Percentiles rank a stretch among this genome's conserved stretches.
These are phyloP conservation scores for Drosophila neotestacea DNA, from an alignment of 2,888 invertebrate species.

Conservation along the genomic window DNA sequence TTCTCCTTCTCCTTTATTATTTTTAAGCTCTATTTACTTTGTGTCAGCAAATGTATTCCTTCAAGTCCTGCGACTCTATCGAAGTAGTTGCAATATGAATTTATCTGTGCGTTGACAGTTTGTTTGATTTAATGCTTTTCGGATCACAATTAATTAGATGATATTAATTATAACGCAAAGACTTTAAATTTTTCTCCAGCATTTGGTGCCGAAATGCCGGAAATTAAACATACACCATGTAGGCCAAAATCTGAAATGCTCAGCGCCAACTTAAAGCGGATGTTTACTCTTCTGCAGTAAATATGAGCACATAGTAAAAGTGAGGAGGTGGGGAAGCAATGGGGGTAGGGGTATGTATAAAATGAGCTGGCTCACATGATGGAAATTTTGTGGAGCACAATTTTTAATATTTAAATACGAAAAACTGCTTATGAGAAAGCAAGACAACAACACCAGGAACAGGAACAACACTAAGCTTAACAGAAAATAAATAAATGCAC, in stretches of 20 bases:
- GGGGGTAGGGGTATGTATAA: not conserved
- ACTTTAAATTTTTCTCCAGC: conserved; percentile 10
- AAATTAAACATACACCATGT: conserved; percentile 74
- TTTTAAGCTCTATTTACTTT: conserved; percentile 63
- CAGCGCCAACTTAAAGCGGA: conserved; percentile 57
- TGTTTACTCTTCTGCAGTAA: conserved; percentile 65
- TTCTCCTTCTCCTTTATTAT: not conserved
- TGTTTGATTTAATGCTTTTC: conserved; percentile 50
- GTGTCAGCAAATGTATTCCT: conserved; percentile 34
- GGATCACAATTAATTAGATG: conserved; percentile 54
- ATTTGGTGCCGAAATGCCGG: conserved; percentile 62
- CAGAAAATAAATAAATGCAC: conserved; percentile 41
- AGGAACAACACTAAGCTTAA: conserved; percentile 29
- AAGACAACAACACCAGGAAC: conserved; percentile 16
- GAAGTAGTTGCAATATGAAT: conserved; percentile 21
- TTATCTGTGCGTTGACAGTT: conserved; percentile 66
- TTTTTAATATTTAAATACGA: conserved; percentile 74
- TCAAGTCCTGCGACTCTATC: conserved; percentile 32
- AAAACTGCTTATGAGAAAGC: conserved; percentile 57
- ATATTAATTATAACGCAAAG: conserved; percentile 55
- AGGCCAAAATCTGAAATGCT: conserved; percentile 37
- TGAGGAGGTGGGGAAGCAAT: not conserved
- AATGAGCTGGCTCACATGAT: conserved; percentile 24
- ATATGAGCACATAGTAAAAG: conserved; percentile 17
- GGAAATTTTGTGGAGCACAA: conserved; percentile 38